Percentiles rank a stretch among this genome's conserved stretches.
Conservation (phyloP, 2,113 vertebrate species). For the Chamaea fasciata region DNA sequence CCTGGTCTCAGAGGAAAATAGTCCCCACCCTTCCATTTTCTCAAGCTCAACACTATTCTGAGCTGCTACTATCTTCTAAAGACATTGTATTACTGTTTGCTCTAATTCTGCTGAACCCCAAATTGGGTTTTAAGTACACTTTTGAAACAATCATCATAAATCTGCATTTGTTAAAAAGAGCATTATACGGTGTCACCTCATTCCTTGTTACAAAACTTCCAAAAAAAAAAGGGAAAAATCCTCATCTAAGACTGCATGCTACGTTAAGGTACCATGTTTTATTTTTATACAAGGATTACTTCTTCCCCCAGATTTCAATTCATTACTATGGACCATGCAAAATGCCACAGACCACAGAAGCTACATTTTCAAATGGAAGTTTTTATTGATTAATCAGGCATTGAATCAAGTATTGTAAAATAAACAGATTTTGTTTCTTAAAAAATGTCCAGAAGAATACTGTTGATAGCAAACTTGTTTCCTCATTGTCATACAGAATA, state of each 20-base stretch:
- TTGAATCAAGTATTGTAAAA: conserved; percentile 51
- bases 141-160: background rate
- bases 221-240: background rate
- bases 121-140: background rate
- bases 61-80: background rate
- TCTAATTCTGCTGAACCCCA: background rate
- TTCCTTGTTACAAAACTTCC: background rate
- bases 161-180: background rate
- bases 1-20: background rate
- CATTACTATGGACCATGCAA: conserved; percentile 42
- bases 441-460: conserved; percentile 33
- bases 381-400: conserved; percentile 57
- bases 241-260: background rate
- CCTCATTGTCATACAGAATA: conserved; percentile 7
- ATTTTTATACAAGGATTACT: background rate
- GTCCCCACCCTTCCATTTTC: background rate
- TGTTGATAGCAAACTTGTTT: conserved; percentile 31
- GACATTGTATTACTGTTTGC: background rate
- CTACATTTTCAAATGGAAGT: conserved; percentile 15
- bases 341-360: conserved; percentile 40
- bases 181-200: background rate
- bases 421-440: conserved; percentile 23
- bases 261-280: background rate
- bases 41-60: background rate
- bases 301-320: background rate